These are phyloP conservation scores for Stenotaenia linearis DNA, from an alignment of 2,888 invertebrate species.

Conservation along the genomic window DNA sequence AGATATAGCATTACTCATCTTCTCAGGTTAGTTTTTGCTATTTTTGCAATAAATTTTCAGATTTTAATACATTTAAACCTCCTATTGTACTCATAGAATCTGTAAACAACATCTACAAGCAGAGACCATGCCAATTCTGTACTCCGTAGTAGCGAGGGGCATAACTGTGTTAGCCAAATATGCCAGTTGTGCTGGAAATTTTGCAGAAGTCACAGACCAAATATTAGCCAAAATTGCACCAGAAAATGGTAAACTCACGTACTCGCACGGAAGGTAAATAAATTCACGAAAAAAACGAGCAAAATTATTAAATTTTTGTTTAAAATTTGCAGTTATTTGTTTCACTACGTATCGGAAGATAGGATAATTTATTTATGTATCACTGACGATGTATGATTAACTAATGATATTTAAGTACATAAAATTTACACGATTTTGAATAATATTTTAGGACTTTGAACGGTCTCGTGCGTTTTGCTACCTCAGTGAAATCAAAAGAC, in stretches of 20 bases:
- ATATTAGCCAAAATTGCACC: slow-evolving; percentile 74
- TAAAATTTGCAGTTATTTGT: slow-evolving; percentile 62
- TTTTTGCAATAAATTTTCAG: not conserved
- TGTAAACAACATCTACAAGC: not conserved
- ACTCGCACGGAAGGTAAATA: slow-evolving; percentile 67
- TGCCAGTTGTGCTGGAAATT: slow-evolving; percentile 89
- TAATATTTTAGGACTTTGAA: slow-evolving; percentile 70
- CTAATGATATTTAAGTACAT: not conserved
- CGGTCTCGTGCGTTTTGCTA: slow-evolving; percentile 84
- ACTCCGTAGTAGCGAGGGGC: slow-evolving; percentile 81
- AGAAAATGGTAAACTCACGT: slow-evolving; percentile 86
- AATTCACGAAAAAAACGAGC: not conserved
- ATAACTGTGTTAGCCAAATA: slow-evolving; percentile 79
- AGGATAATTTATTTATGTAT: slow-evolving; percentile 88
- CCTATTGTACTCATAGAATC: not conserved
- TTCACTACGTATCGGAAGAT: slow-evolving; percentile 84
- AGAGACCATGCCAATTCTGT: slow-evolving; percentile 84
- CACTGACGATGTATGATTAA: slow-evolving; percentile 61
- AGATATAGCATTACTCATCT: not conserved
- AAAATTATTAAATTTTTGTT: not conserved
- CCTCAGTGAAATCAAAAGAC: slow-evolving; percentile 69
- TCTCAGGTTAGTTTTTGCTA: not conserved
- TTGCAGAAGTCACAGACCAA: slow-evolving; percentile 88
- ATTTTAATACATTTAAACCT: not conserved
- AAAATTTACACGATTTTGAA: not conserved